These are phyloP conservation scores for Campylorhamphus procurvoides DNA, from an alignment of 2,113 vertebrate species.

Conservation along the genomic window DNA sequence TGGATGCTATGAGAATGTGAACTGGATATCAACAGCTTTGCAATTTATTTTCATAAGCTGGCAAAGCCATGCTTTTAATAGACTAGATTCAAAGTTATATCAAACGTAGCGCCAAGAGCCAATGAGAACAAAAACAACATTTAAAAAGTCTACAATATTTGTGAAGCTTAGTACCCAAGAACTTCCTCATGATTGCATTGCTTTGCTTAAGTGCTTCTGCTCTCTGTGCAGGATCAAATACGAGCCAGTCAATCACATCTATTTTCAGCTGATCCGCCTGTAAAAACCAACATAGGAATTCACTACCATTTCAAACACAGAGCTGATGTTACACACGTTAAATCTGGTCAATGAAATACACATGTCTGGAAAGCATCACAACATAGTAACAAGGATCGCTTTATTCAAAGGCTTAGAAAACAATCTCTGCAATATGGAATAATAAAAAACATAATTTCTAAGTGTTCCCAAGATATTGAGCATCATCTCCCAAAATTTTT, in stretches of 20 bases:
- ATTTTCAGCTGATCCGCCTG: conserved; percentile 93
- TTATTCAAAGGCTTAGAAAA: neutral
- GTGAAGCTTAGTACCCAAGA: conserved; percentile 83
- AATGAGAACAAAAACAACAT: neutral
- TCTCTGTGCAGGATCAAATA: conserved; percentile 92
- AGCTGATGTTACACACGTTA: neutral
- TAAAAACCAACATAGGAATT: neutral
- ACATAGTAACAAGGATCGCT: rapidly evolving
- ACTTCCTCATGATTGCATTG: conserved; percentile 98
- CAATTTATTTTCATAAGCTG: neutral
- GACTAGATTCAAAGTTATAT: neutral
- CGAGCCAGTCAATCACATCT: conserved; percentile 95
- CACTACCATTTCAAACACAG: neutral
- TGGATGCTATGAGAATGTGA: conserved; percentile 80
- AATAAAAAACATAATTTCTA: neutral
- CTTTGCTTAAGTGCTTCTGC: conserved; percentile 95
- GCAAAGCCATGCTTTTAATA: neutral
- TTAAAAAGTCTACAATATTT: neutral
- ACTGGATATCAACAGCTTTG: conserved; percentile 2
- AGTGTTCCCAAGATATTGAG: neutral
- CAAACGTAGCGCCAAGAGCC: neutral
- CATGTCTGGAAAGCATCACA: neutral
- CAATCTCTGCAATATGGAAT: neutral
- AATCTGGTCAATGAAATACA: neutral
- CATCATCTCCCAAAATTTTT: neutral